Conservation (phyloP, 2,888 invertebrate genomes). For the Orgyia antiqua region DNA sequence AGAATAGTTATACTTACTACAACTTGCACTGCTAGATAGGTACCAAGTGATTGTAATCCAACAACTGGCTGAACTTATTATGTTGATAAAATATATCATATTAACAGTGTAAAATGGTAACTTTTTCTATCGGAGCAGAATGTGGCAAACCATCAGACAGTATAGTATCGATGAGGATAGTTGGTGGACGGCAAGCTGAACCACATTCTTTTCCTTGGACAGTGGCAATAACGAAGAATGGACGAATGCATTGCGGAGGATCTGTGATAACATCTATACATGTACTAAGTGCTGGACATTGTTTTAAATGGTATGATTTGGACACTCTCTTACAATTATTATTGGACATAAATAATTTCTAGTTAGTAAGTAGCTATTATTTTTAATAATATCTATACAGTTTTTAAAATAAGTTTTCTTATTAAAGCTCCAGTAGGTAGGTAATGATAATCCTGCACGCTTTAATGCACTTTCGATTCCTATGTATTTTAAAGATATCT, state of each 20-base stretch:
- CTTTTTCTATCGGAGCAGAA: slow-evolving; percentile 56
- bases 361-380: neutral
- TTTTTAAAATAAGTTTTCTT: too few species aligned
- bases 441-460: too few species aligned
- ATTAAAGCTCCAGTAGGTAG: too few species aligned
- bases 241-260: slow-evolving; percentile 72
- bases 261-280: slow-evolving; percentile 75
- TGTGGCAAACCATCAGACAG: slow-evolving; percentile 74
- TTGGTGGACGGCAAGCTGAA: slow-evolving; percentile 67
- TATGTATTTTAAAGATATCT: too few species aligned
- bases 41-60: too few species aligned
- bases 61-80: too few species aligned
- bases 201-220: slow-evolving; percentile 78
- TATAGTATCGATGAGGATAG: slow-evolving; percentile 80
- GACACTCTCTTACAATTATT: neutral
- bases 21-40: too few species aligned
- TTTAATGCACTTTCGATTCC: too few species aligned
- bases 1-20: too few species aligned
- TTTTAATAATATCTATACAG: too few species aligned
- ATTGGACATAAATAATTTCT: neutral
- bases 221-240: slow-evolving; percentile 65
- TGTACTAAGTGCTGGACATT: slow-evolving; percentile 78
- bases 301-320: slow-evolving; percentile 68
- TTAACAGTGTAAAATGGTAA: too few species aligned
- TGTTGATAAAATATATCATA: too few species aligned